Conservation (phyloP, 1,140 invertebrate genomes). For the Pinna nobilis region DNA sequence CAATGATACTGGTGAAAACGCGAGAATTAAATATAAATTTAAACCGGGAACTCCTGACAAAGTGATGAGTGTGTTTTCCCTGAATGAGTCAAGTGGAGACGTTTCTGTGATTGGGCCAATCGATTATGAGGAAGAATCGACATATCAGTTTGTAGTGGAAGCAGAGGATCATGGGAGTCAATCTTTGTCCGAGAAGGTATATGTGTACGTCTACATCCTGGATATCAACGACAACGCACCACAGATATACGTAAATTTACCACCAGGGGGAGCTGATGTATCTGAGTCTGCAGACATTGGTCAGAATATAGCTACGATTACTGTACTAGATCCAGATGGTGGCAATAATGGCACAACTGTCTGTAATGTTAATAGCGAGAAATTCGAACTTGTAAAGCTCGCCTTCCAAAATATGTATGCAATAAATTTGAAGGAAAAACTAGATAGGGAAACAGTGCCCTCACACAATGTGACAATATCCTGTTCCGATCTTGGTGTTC, state of each 20-base stretch:
- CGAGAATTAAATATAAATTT: slow-evolving; percentile 90
- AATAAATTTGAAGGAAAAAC: slow-evolving; percentile 46
- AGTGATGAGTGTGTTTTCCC: slow-evolving; percentile 49
- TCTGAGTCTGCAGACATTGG: slow-evolving; percentile 57
- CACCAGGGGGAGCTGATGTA: slow-evolving; percentile 55
- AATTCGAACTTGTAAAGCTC: slow-evolving; percentile 55
- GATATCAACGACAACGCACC: slow-evolving; percentile 98
- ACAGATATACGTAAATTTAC: slow-evolving; percentile 81
- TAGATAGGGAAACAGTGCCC: slow-evolving; percentile 39
- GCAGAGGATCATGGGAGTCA: slow-evolving; percentile 62
- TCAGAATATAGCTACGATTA: slow-evolving; percentile 64
- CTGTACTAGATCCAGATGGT: slow-evolving; percentile 64
- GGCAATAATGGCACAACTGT: slow-evolving; percentile 58
- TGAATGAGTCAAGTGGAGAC: slow-evolving; percentile 55
- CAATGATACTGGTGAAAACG: slow-evolving; percentile 91
- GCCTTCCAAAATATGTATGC: slow-evolving; percentile 52
- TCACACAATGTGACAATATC: slow-evolving; percentile 47
- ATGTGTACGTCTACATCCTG: slow-evolving; percentile 93
- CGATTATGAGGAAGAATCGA: slow-evolving; percentile 60
- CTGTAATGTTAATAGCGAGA: slow-evolving; percentile 53
- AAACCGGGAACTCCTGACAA: slow-evolving; percentile 59
- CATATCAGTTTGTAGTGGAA: slow-evolving; percentile 55
- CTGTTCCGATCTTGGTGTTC: slow-evolving; percentile 51
- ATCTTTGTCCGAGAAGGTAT: slow-evolving; percentile 90
- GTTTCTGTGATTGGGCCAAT: slow-evolving; percentile 47